Evolutionary conservation across 2,888 invertebrate species (phyloP).

Genomic region (Ferrisia virgata): DNA sequence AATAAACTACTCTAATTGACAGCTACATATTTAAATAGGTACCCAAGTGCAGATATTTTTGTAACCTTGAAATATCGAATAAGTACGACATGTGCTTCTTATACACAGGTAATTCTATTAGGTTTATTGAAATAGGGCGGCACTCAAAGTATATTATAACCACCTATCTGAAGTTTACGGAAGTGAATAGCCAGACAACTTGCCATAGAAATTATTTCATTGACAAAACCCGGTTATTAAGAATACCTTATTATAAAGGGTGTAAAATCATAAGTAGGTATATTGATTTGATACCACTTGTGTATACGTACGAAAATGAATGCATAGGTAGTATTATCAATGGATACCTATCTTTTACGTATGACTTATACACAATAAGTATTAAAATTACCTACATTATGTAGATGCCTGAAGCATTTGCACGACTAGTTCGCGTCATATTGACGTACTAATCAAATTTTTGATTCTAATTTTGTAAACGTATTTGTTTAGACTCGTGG

Average conservation of each 20-base stretch:
- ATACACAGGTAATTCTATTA: not conserved
- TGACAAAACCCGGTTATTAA: conserved; percentile 22
- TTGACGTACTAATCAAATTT: not conserved
- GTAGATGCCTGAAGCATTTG: not conserved
- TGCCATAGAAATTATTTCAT: not conserved
- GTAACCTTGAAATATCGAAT: not conserved
- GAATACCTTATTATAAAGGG: not conserved
- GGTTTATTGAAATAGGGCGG: not conserved
- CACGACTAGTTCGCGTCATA: not conserved
- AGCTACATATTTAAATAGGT: not conserved
- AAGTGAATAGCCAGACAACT: conserved; percentile 3
- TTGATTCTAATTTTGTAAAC: not conserved
- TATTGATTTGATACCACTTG: not conserved
- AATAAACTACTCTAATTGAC: not conserved
- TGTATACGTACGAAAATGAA: too few relatives aligned
- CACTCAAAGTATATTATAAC: not conserved
- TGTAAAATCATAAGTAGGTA: not conserved
- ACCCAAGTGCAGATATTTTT: not conserved
- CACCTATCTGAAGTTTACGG: not conserved
- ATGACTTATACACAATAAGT: too few relatives aligned
- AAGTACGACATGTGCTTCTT: not conserved
- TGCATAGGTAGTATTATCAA: too few relatives aligned
- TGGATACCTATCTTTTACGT: too few relatives aligned
- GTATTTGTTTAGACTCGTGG: not conserved
- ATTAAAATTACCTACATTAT: not conserved